Evolutionary conservation across 2,888 invertebrate genomes (phyloP).

Genomic region (Ichneumoninae sp.): DNA sequence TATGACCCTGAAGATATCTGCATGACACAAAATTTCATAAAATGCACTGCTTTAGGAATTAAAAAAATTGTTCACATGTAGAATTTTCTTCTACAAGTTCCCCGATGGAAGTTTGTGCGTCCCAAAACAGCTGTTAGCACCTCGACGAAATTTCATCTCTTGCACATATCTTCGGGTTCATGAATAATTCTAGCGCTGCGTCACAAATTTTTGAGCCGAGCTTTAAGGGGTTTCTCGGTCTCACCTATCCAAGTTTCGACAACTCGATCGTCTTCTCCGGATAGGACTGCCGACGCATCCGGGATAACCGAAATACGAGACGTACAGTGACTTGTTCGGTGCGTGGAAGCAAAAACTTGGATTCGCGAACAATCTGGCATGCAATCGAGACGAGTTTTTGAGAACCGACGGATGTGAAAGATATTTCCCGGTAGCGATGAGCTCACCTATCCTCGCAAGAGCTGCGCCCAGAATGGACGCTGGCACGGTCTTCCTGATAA

Average conservation of each 20-base stretch:
- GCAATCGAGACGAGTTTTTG: conserved; percentile 77
- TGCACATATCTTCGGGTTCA: too few relatives aligned
- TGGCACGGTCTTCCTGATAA: conserved; percentile 89
- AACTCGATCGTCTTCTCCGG: conserved; percentile 75
- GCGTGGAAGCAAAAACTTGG: conserved; percentile 79
- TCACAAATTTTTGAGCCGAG: conserved; percentile 66
- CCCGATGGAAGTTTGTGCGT: too few relatives aligned
- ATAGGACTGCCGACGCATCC: conserved; percentile 76
- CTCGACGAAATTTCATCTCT: too few relatives aligned
- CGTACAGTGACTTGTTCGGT: conserved; percentile 81
- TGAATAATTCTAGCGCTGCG: conserved; percentile 26
- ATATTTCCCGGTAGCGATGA: conserved; percentile 46
- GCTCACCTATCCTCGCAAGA: conserved; percentile 90
- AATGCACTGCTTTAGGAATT: too few relatives aligned
- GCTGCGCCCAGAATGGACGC: conserved; percentile 93
- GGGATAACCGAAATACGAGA: conserved; percentile 78
- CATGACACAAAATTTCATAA: too few relatives aligned
- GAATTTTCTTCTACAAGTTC: too few relatives aligned
- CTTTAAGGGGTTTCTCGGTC: conserved; percentile 69
- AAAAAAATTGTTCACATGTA: too few relatives aligned
- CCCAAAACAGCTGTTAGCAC: too few relatives aligned
- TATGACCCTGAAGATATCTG: too few relatives aligned
- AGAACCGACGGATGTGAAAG: background rate
- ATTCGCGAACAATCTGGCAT: conserved; percentile 79
- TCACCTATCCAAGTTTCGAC: conserved; percentile 81